These are phyloP conservation scores for Iphiclides podalirius DNA, from an alignment of 2,888 invertebrate species.

Conservation along the genomic window DNA sequence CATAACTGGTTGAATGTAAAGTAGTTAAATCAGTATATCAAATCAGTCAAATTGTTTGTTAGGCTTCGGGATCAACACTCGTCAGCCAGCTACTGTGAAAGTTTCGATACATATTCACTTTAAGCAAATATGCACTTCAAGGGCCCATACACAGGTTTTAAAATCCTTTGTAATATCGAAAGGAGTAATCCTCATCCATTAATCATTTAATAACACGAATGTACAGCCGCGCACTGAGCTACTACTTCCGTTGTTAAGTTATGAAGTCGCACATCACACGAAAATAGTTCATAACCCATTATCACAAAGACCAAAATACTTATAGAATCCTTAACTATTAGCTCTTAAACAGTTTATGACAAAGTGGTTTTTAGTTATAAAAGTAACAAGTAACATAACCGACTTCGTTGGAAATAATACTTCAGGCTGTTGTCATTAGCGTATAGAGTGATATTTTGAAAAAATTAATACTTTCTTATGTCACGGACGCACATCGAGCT, in stretches of 20 bases:
- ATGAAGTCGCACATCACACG: slow-evolving; percentile 16
- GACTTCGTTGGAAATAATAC: slow-evolving; percentile 38
- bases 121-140: slow-evolving; percentile 48
- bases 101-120: slow-evolving; percentile 50
- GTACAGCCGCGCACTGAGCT: slow-evolving; percentile 75
- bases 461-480: slow-evolving; percentile 28
- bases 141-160: slow-evolving; percentile 9
- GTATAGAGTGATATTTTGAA: slow-evolving; percentile 35
- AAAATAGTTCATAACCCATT: slow-evolving; percentile 16
- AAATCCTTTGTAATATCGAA: background rate
- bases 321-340: slow-evolving; percentile 2
- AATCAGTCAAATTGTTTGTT: slow-evolving; percentile 78
- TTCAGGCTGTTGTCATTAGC: slow-evolving; percentile 36
- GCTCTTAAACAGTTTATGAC: slow-evolving; percentile 23
- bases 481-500: slow-evolving; percentile 60
- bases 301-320: slow-evolving; percentile 10
- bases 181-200: slow-evolving; percentile 70
- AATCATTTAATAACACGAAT: slow-evolving; percentile 80
- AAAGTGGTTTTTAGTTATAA: slow-evolving; percentile 35
- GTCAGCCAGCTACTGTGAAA: slow-evolving; percentile 62
- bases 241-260: slow-evolving; percentile 63
- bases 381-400: slow-evolving; percentile 46
- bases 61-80: slow-evolving; percentile 76
- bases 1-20: slow-evolving; percentile 37
- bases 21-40: slow-evolving; percentile 69